Evolutionary conservation across 2,888 invertebrate genomes (phyloP).

Genomic region (Drosophila neonasuta): DNA sequence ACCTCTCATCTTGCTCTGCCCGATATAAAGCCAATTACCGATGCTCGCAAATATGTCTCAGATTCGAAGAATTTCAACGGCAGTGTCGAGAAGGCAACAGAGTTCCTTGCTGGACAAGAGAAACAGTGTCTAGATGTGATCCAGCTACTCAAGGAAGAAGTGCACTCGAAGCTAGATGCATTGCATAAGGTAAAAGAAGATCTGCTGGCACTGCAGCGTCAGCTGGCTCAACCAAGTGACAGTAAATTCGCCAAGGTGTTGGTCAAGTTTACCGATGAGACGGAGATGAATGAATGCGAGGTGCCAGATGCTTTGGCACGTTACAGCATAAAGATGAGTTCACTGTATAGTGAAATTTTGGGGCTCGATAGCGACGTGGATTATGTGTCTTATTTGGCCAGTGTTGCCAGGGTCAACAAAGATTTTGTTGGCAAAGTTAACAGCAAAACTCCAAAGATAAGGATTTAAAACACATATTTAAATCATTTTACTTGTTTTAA

Average conservation of each 20-base stretch:
- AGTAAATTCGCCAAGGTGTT: constrained; percentile 5
- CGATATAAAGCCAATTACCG: constrained; percentile 39
- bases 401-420: constrained; percentile 39
- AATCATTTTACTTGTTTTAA: neutral
- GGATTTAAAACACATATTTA: neutral
- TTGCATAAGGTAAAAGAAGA: constrained; percentile 43
- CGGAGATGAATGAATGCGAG: constrained; percentile 31
- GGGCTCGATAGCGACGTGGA: constrained; percentile 49
- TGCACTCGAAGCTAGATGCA: constrained; percentile 23
- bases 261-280: constrained; percentile 50
- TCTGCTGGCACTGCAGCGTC: constrained; percentile 35
- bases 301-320: constrained; percentile 34
- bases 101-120: constrained; percentile 15
- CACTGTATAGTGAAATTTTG: constrained; percentile 38
- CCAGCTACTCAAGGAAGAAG: constrained; percentile 21
- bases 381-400: constrained; percentile 38
- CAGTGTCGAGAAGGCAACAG: constrained; percentile 12
- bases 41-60: constrained; percentile 32
- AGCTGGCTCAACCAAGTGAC: constrained; percentile 24
- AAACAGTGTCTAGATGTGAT: constrained; percentile 36
- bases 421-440: constrained; percentile 18
- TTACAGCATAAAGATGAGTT: constrained; percentile 44
- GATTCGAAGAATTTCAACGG: constrained; percentile 24
- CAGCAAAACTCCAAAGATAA: neutral
- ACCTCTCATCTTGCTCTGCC: constrained; percentile 31